Evolutionary conservation across 1,140 invertebrate species (phyloP).

Genomic region (Meloidogyne floridensis): DNA sequence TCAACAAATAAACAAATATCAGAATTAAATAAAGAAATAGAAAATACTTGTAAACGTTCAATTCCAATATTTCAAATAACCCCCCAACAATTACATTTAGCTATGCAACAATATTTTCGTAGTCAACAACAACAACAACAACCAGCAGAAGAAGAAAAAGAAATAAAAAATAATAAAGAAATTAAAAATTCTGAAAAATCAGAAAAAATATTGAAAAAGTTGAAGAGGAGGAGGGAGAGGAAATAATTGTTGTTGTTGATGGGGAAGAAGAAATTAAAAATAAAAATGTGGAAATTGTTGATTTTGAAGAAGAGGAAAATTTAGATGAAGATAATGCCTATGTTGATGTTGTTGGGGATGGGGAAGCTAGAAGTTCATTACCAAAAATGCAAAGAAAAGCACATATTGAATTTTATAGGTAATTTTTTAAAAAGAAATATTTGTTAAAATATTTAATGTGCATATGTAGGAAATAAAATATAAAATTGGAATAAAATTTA

Average conservation of each 20-base stretch:
- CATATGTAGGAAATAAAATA: too few species aligned
- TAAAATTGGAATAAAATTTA: too few species aligned
- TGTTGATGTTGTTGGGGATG: slow-evolving; percentile 28
- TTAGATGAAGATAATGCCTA: background rate
- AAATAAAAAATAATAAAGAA: background rate
- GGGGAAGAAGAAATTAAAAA: background rate
- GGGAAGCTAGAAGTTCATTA: slow-evolving; percentile 16
- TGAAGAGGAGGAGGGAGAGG: background rate
- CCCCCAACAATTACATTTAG: background rate
- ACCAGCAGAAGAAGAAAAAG: slow-evolving; percentile 4
- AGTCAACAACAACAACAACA: background rate
- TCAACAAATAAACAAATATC: too few species aligned
- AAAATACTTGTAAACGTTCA: background rate
- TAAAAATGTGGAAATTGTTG: background rate
- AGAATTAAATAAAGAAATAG: background rate
- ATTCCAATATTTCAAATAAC: slow-evolving; percentile 4
- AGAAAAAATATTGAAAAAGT: too few species aligned
- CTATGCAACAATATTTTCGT: background rate
- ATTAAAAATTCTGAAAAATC: too few species aligned
- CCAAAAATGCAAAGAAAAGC: slow-evolving; percentile 32
- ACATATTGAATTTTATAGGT: slow-evolving; percentile 38
- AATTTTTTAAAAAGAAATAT: background rate
- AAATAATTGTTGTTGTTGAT: background rate
- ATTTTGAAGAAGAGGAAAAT: background rate
- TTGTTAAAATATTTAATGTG: too few species aligned